phyloP scores from a whole-genome alignment of 2,113 vertebrate genomes.

The Mystacornis crossleyi region DNA sequence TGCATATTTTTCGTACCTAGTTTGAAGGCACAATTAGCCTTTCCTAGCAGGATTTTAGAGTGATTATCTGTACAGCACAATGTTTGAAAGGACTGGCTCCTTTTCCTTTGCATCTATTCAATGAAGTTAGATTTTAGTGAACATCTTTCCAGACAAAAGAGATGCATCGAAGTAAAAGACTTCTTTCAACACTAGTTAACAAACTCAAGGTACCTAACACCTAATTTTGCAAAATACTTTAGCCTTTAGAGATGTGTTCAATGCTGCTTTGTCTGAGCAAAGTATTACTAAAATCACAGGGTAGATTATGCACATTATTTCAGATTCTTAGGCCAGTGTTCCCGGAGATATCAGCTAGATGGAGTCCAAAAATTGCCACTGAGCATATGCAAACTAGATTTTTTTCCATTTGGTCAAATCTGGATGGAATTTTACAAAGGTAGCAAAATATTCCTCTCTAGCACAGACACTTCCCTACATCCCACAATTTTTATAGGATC shows the following conservation, averaged over 20 bases:
- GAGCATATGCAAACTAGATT: not conserved
- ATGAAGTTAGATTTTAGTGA: not conserved
- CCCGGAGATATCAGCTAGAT: not conserved
- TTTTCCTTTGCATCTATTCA: not conserved
- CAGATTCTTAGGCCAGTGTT: not conserved
- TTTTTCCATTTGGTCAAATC: not conserved
- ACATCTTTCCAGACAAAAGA: not conserved
- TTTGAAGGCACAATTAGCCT: not conserved
- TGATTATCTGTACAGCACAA: not conserved
- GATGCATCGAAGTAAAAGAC: not conserved
- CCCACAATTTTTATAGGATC: not conserved
- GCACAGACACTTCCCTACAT: not conserved
- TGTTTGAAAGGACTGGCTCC: not conserved
- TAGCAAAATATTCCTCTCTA: not conserved
- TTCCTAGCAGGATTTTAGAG: not conserved
- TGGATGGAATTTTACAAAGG: not conserved
- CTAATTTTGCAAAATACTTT: not conserved
- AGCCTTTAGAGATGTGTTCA: not conserved
- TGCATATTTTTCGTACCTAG: not conserved
- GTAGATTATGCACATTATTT: not conserved
- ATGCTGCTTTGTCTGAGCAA: not conserved
- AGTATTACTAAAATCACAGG: not conserved
- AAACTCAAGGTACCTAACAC: not conserved
- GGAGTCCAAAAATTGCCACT: not conserved
- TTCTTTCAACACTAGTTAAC: not conserved